These are phyloP conservation scores for Dryomyza anilis DNA, from an alignment of 2,888 invertebrate species.

Conservation along the genomic window DNA sequence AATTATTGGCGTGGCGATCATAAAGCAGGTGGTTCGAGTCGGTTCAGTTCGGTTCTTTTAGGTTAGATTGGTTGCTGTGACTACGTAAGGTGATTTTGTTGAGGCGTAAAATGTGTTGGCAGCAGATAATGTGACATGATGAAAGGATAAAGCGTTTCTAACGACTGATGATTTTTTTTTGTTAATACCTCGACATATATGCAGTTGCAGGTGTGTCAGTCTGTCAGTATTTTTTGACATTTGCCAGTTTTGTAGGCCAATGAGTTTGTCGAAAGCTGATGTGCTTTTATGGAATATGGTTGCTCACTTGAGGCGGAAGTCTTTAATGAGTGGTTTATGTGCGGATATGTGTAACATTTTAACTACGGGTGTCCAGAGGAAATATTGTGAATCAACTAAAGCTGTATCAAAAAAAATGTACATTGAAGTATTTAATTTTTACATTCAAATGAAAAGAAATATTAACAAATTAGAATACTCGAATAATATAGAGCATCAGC, in stretches of 20 bases:
- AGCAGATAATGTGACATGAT: background rate
- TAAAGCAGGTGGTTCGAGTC: too few relatives aligned
- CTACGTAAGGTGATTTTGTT: background rate
- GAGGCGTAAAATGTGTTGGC: background rate
- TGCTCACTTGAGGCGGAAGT: constrained; percentile 40
- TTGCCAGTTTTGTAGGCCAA: background rate
- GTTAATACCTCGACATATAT: background rate
- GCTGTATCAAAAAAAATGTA: too few relatives aligned
- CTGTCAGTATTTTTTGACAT: constrained; percentile 10
- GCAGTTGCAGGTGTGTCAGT: background rate
- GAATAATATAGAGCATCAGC: too few relatives aligned
- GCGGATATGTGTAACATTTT: too few relatives aligned
- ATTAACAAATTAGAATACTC: too few relatives aligned
- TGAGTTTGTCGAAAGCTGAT: constrained; percentile 12
- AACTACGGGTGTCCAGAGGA: background rate
- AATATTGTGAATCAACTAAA: too few relatives aligned
- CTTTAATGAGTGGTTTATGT: constrained; percentile 48
- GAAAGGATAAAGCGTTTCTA: background rate
- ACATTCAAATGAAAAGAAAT: too few relatives aligned
- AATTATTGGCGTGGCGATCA: too few relatives aligned
- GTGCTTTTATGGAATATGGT: constrained; percentile 30
- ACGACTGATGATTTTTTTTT: background rate
- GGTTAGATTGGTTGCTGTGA: constrained; percentile 9
- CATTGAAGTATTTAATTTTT: too few relatives aligned
- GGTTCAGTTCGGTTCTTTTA: too few relatives aligned